Conservation (phyloP, 2,797 vertebrate genomes). For the Hypotaenidia philippensis region DNA sequence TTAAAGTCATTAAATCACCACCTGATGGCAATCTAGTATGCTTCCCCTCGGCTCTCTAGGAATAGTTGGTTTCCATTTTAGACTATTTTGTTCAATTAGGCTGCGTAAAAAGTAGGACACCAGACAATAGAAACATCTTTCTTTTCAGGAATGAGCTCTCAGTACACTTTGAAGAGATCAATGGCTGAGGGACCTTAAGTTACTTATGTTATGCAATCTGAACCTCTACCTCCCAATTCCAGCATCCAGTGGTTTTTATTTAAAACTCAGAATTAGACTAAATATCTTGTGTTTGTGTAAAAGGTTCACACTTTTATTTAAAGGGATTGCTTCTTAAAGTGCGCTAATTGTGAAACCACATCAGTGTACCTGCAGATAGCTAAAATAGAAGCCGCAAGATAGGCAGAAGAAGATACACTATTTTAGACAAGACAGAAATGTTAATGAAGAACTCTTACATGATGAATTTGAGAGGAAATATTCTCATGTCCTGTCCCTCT, state of each 20-base stretch:
- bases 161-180: neutral
- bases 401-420: neutral
- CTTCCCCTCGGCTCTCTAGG: conserved; percentile 15
- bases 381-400: neutral
- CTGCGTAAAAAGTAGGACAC: neutral
- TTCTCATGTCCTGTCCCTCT: neutral
- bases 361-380: neutral
- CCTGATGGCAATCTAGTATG: neutral
- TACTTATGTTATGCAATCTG: neutral
- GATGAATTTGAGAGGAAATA: neutral
- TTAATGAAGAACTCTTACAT: neutral
- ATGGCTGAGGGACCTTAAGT: neutral
- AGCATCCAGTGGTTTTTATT: neutral
- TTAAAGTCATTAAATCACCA: neutral
- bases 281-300: neutral
- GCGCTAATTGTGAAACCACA: neutral
- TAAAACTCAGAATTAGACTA: neutral
- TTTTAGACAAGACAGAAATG: neutral
- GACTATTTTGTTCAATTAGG: neutral
- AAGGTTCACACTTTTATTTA: neutral
- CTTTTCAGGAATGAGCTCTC: neutral
- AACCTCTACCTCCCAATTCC: neutral
- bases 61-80: conserved; percentile 18
- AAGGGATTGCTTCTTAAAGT: neutral
- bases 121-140: conserved; percentile 11